Evolutionary conservation across 2,113 vertebrate genomes (phyloP).

Genomic region (Psophia crepitans): DNA sequence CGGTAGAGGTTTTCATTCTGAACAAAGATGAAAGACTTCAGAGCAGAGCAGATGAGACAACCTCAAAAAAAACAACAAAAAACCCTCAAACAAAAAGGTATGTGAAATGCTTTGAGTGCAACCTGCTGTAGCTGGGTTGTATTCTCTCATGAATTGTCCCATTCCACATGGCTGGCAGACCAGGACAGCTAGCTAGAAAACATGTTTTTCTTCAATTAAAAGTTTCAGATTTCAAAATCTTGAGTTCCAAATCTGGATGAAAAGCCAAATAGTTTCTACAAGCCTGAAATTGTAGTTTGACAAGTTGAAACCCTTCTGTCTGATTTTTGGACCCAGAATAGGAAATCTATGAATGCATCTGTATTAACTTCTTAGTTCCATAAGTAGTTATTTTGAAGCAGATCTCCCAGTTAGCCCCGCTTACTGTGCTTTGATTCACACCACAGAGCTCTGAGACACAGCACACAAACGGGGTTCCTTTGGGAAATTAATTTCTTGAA

Average conservation of each 20-base stretch:
- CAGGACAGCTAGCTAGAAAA: not conserved
- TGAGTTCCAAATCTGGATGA: not conserved
- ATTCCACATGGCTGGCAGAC: not conserved
- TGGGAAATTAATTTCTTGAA: not conserved
- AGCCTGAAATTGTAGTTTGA: not conserved
- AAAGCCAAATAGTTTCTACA: not conserved
- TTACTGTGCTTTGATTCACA: not conserved
- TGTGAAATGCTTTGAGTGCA: not conserved
- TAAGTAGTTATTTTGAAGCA: not conserved
- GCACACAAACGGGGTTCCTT: not conserved
- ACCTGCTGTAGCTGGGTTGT: not conserved
- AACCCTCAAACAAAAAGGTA: not conserved
- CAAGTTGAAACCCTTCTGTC: not conserved
- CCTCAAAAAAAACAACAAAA: not conserved
- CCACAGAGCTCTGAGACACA: not conserved
- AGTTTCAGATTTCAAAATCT: not conserved
- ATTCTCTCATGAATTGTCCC: not conserved
- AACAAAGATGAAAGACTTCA: slow-evolving; percentile 43
- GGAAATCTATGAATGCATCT: not conserved
- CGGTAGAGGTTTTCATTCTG: not conserved
- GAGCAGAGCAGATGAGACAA: not conserved
- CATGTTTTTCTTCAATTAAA: not conserved
- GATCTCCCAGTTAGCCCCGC: not conserved
- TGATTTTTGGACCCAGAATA: not conserved
- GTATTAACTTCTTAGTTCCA: not conserved